A percentile compares a stretch with the other conserved stretches of the same genome.
phyloP scores from a whole-genome alignment of 2,797 vertebrate species.

The Enteromius trimaculatus region DNA sequence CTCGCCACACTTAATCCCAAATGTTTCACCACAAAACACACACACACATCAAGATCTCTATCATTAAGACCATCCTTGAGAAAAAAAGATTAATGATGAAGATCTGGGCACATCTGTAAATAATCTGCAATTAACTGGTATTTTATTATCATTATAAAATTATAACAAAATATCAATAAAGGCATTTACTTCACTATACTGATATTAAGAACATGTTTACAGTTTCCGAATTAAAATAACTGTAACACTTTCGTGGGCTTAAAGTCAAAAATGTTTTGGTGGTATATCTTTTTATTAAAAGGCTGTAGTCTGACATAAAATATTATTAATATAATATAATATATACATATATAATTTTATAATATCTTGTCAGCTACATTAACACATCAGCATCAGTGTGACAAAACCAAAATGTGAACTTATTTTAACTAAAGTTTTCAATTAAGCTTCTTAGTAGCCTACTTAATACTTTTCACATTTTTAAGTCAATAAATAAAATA shows the following conservation, averaged over 20 bases:
- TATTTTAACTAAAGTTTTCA: neutral
- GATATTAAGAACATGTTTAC: neutral
- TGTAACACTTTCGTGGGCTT: neutral
- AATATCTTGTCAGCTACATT: neutral
- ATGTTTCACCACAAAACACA: conserved; percentile 10
- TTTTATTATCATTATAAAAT: neutral
- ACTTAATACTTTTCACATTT: neutral
- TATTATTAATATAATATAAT: neutral
- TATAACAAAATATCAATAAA: neutral
- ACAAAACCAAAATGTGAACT: neutral
- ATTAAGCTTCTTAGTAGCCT: neutral
- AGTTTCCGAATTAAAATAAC: neutral
- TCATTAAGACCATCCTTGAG: neutral
- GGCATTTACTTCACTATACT: neutral
- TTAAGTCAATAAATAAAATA: neutral
- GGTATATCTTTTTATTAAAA: neutral
- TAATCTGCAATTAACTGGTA: neutral
- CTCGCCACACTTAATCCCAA: conserved; percentile 39
- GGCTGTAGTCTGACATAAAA: neutral
- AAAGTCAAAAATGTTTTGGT: neutral
- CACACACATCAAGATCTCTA: neutral
- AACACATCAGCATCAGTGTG: neutral
- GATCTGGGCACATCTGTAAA: neutral
- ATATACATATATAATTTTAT: neutral
- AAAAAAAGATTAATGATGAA: neutral